Base-by-base conservation (phyloP, 2,113 vertebrate species). In the Rutilus rutilus region DNA sequence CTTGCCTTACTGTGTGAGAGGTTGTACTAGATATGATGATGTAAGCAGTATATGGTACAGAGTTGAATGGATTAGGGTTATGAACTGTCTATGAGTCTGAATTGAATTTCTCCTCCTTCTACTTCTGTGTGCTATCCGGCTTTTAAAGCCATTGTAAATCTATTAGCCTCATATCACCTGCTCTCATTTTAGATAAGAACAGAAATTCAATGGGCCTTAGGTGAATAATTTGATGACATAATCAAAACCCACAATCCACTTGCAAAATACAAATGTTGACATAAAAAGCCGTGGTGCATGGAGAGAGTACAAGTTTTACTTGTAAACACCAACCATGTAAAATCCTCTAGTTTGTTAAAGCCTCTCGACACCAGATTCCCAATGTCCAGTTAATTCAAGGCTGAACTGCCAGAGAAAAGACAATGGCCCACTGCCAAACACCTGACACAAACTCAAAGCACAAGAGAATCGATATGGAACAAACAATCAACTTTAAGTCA, bases 391-490 rank as follows among this genome's bases (percentile, higher is more conserved):
- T 54, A 21, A 77, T 77, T 27, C 47, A 54, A 77, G 27, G 42
- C 12, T 75, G n/a, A 15, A 77, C 52, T 54, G 50, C 9, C 19
- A 77, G 21, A 71, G 11, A 19, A 50, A 65, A 19, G 42, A 50
- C 36, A 39, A 10, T 85, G 83, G 73, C 59, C 42, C 23, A 33
- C 2, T 52, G 30, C 47, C 73, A 83, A 69, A 77, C 79, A 78
- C 47, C 60, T 17, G 73, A 60, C 45, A 21, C 30, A 47, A 42
- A 78, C 60, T 33, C 15, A 69, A n/a, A 27, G 71, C 45, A 65
- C 64, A 75, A 77, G 47, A 33, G 75, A 60, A 82, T 82, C 69
- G 9, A 36, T 39, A 65, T 39, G 15, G 19, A 47, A 69, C 14
- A 5, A 1, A 19, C 69, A 82, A 82, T 86, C 52, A 86, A 11